These are phyloP conservation scores for Conger conger DNA, from an alignment of 2,113 vertebrate genomes.

Conservation along the genomic window DNA sequence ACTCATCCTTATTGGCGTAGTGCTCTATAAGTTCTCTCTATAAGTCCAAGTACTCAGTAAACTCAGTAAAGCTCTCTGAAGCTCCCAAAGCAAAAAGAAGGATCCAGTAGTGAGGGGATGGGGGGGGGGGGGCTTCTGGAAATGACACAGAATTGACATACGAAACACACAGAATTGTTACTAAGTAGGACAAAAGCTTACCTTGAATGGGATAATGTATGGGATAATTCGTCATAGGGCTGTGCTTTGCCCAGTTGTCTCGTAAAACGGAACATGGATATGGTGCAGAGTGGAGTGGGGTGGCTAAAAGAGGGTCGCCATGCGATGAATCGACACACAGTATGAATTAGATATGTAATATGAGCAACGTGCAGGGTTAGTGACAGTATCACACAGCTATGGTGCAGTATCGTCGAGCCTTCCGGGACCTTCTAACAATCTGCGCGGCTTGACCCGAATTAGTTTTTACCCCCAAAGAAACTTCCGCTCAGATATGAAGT, in stretches of 20 bases:
- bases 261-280: not conserved
- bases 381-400: conserved; percentile 42
- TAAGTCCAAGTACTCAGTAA: not conserved
- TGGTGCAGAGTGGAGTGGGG: not conserved
- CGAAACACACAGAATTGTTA: not conserved
- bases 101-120: not conserved
- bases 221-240: not conserved
- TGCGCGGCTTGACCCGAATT: not conserved
- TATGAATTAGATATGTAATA: not conserved
- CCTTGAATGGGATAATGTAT: not conserved
- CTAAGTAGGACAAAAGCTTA: not conserved
- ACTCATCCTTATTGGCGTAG: not conserved
- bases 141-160: no score
- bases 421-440: not conserved
- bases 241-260: not conserved
- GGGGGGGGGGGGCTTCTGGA: not conserved
- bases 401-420: conserved; percentile 60
- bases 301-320: conserved; percentile 36
- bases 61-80: not conserved
- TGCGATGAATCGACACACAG: conserved; percentile 44
- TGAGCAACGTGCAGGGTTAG: conserved; percentile 30
- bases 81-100: not conserved
- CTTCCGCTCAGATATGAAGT: not conserved
- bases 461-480: not conserved
- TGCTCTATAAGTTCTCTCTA: no score